These are phyloP conservation scores for Harlomillsia oculata DNA, from an alignment of 1,140 invertebrate species.

Conservation along the genomic window DNA sequence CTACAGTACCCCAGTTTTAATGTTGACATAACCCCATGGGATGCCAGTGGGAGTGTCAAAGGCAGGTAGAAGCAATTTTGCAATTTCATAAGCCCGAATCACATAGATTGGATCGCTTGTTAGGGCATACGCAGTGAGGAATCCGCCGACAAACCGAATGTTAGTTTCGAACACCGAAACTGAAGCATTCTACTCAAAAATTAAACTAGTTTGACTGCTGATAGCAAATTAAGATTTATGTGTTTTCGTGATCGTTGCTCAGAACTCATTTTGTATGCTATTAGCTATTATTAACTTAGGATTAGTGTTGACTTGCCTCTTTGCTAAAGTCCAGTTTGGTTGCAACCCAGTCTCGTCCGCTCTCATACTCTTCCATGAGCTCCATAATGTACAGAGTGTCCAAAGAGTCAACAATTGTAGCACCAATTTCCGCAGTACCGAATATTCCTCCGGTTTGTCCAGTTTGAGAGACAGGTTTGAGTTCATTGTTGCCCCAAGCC, in stretches of 20 bases:
- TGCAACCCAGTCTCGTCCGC: constrained; percentile 84
- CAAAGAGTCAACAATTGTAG: constrained; percentile 47
- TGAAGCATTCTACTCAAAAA: constrained; percentile 59
- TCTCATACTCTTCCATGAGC: constrained; percentile 42
- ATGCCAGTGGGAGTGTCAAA: constrained; percentile 96
- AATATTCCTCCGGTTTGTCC: constrained; percentile 87
- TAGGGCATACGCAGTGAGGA: constrained; percentile 46
- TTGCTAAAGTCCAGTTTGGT: constrained; percentile 68
- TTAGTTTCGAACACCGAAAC: constrained; percentile 97
- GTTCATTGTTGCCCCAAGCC: constrained; percentile 97
- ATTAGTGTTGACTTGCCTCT: constrained; percentile 50
- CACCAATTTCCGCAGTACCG: constrained; percentile 59
- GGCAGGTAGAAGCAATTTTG: constrained; percentile 85
- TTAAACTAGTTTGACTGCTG: neutral
- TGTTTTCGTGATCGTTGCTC: neutral
- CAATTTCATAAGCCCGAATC: constrained; percentile 56
- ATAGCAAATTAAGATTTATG: too few relatives aligned
- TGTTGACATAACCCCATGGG: constrained; percentile 80
- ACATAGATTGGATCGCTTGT: constrained; percentile 44
- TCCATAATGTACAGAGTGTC: constrained; percentile 50
- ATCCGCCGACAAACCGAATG: constrained; percentile 70
- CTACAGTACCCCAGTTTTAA: constrained; percentile 45
- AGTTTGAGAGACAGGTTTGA: constrained; percentile 77
- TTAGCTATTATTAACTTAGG: neutral
- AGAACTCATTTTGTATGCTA: neutral